Percentiles rank a stretch among this genome's conserved stretches.
Conservation (phyloP, 2,797 vertebrate species). For the Sebastolobus alascanus region DNA sequence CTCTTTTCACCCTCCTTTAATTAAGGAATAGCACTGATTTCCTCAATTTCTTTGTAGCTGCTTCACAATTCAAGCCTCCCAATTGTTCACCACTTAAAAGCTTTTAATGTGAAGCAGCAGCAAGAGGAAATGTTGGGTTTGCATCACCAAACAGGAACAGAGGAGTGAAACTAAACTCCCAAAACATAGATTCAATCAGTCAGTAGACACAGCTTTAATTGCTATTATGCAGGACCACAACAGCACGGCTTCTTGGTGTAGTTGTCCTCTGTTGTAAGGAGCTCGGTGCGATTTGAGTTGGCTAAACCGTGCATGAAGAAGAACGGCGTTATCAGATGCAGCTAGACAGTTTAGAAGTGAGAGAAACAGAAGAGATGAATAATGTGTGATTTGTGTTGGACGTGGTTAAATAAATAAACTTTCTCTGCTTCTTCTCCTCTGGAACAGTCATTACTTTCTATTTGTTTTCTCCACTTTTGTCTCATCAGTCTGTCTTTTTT, state of each 20-base stretch:
- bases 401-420: background rate
- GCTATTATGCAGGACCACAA: background rate
- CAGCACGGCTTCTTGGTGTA: background rate
- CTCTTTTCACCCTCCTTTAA: too few species aligned
- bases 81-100: too few species aligned
- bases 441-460: slow-evolving; percentile 15
- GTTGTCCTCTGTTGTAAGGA: background rate
- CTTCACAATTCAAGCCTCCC: too few species aligned
- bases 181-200: too few species aligned
- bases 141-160: too few species aligned
- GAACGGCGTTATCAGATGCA: background rate
- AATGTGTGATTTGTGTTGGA: background rate
- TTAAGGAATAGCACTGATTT: too few species aligned
- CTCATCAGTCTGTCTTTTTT: slow-evolving; percentile 1
- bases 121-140: background rate
- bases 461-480: slow-evolving; percentile 27
- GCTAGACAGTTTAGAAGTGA: background rate
- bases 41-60: too few species aligned
- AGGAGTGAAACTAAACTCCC: too few species aligned
- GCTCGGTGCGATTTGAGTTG: background rate
- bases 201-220: too few species aligned
- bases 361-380: background rate
- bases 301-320: background rate
- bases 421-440: slow-evolving; percentile 16
- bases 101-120: too few species aligned